These are phyloP conservation scores for Paracanthobrama guichenoti DNA, from an alignment of 2,113 vertebrate genomes.

Conservation along the genomic window DNA sequence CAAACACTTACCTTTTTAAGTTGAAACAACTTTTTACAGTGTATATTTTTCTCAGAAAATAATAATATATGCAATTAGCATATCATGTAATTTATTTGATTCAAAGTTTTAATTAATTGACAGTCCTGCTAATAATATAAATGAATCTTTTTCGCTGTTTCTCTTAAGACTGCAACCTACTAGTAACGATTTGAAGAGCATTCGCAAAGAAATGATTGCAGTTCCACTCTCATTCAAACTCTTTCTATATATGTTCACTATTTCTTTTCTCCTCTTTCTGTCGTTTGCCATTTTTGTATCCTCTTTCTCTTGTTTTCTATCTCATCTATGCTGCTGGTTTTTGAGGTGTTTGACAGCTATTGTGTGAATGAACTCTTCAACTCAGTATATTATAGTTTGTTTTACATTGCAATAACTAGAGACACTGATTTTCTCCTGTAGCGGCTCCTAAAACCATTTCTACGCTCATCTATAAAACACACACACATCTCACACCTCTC, in stretches of 20 bases:
- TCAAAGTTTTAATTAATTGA: neutral
- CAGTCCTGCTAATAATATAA: neutral
- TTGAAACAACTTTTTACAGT: no score
- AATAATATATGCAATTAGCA: neutral
- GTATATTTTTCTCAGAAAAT: neutral
- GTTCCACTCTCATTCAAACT: neutral
- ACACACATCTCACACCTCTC: slow-evolving; percentile 26
- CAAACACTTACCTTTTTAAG: no score
- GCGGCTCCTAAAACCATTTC: slow-evolving; percentile 23
- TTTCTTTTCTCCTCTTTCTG: neutral
- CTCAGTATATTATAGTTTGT: slow-evolving; percentile 27
- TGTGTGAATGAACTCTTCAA: slow-evolving; percentile 31
- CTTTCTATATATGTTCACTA: neutral
- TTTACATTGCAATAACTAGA: slow-evolving; percentile 33
- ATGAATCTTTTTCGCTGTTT: neutral
- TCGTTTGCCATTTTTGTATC: slow-evolving; percentile 1
- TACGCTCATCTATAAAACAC: slow-evolving; percentile 38
- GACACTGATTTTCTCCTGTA: neutral
- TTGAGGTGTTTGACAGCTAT: slow-evolving; percentile 17
- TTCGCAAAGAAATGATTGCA: neutral
- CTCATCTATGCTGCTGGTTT: slow-evolving; percentile 2
- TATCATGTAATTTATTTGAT: neutral
- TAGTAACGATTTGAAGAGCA: slow-evolving; percentile 49
- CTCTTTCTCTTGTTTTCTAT: neutral
- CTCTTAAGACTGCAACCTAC: slow-evolving; percentile 29